phyloP scores from a whole-genome alignment of 1,140 invertebrate genomes.

The Radopholus similis region DNA sequence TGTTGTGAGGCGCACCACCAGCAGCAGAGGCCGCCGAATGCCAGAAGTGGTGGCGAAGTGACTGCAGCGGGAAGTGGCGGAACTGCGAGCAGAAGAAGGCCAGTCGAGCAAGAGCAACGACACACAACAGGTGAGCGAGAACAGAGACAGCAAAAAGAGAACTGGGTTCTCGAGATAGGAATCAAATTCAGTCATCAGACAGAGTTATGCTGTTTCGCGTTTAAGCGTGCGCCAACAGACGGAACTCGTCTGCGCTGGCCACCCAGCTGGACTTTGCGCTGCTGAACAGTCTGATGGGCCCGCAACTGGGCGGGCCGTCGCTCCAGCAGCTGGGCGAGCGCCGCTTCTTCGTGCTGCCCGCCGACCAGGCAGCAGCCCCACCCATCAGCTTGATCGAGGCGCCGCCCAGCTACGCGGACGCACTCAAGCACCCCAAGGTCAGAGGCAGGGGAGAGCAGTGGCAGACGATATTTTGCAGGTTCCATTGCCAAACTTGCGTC shows the following conservation, averaged over 20 bases:
- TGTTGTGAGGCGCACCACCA: no score
- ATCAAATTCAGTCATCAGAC: not conserved
- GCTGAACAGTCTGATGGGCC: not conserved
- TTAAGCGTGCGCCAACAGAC: no score
- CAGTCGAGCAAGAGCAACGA: no score
- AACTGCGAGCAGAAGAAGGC: not conserved
- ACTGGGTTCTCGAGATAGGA: not conserved
- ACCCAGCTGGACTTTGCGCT: not conserved
- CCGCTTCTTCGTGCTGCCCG: constrained; percentile 33
- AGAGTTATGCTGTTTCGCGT: not conserved
- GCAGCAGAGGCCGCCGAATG: no score
- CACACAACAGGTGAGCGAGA: not conserved
- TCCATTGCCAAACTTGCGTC: no score
- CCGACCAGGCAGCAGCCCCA: constrained; percentile 14
- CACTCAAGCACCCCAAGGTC: constrained; percentile 19
- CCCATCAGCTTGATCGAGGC: constrained; percentile 38
- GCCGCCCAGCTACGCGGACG: constrained; percentile 36
- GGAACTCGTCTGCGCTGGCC: no score
- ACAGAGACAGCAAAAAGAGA: not conserved
- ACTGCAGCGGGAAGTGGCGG: not conserved
- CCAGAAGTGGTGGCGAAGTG: no score
- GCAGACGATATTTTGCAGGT: no score
- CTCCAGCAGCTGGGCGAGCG: constrained; percentile 42
- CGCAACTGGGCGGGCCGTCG: constrained; percentile 10
- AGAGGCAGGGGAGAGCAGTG: no score